Conservation (phyloP, 2,113 vertebrate species). For the Tupaia tana region DNA sequence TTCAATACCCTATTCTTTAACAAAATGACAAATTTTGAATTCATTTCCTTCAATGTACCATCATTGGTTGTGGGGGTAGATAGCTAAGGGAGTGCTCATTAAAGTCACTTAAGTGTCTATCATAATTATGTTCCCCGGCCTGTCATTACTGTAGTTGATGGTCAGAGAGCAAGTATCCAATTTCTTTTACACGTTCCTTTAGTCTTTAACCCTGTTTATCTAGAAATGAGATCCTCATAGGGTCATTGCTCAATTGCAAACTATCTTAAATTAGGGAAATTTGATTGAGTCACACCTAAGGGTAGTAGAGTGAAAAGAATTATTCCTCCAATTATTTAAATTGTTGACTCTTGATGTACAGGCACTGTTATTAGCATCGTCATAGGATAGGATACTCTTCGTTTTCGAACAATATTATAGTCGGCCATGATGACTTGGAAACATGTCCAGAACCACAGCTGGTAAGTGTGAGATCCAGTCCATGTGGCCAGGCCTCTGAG, state of each 20-base stretch:
- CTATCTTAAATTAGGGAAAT: constrained; percentile 56
- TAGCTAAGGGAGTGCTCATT: neutral
- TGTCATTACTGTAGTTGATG: neutral
- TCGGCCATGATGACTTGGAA: neutral
- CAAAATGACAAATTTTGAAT: neutral
- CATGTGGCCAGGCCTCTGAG: neutral
- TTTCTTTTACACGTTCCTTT: neutral
- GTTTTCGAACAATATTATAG: neutral
- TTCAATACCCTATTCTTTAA: neutral
- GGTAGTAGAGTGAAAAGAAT: neutral
- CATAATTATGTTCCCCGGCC: neutral
- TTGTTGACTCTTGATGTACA: neutral
- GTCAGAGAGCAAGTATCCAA: neutral
- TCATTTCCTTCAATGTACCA: neutral
- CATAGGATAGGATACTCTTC: neutral
- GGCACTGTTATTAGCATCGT: constrained; percentile 22
- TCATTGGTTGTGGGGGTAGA: neutral
- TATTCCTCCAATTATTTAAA: constrained; percentile 35
- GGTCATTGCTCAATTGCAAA: neutral
- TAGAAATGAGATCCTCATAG: constrained; percentile 38
- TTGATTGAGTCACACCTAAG: constrained; percentile 16
- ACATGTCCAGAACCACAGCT: neutral
- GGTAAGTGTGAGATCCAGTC: neutral
- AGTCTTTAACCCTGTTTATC: neutral
- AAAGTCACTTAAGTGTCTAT: neutral